Conservation (phyloP, 2,113 vertebrate species). For the Onychorhynchus coronatus region DNA sequence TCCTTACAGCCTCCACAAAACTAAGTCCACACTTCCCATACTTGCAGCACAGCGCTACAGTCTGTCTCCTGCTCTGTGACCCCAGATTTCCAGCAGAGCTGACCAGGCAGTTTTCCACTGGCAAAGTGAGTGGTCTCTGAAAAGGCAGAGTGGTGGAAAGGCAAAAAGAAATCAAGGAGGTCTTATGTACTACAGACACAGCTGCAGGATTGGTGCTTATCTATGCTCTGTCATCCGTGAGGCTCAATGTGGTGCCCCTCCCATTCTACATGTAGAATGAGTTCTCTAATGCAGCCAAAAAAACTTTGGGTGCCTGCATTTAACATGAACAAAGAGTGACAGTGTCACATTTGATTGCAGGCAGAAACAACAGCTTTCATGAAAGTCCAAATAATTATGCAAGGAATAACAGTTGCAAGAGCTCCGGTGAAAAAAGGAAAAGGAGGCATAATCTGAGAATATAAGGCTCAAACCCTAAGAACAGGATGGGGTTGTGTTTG, state of each 20-base stretch:
- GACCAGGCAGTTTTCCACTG: not conserved
- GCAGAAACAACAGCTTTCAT: not conserved
- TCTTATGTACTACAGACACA: not conserved
- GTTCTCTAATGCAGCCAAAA: not conserved
- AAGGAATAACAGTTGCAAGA: not conserved
- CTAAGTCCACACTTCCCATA: not conserved
- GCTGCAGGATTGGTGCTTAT: not conserved
- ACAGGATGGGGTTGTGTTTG: not conserved
- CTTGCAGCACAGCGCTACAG: not conserved
- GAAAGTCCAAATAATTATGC: not conserved
- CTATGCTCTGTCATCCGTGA: fast-evolving
- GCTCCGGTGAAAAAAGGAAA: not conserved
- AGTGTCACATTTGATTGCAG: not conserved
- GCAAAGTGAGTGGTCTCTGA: not conserved
- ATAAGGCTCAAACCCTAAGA: not conserved
- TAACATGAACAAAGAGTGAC: not conserved
- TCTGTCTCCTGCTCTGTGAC: not conserved
- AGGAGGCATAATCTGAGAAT: not conserved
- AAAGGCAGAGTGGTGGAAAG: not conserved
- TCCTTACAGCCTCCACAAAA: not conserved
- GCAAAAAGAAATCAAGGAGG: not conserved
- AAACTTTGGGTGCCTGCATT: not conserved
- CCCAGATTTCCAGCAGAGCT: not conserved
- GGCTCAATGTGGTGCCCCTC: not conserved
- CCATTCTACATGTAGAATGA: not conserved